Conservation (phyloP, 2,113 vertebrate genomes). For the Melanocharis versteri region DNA sequence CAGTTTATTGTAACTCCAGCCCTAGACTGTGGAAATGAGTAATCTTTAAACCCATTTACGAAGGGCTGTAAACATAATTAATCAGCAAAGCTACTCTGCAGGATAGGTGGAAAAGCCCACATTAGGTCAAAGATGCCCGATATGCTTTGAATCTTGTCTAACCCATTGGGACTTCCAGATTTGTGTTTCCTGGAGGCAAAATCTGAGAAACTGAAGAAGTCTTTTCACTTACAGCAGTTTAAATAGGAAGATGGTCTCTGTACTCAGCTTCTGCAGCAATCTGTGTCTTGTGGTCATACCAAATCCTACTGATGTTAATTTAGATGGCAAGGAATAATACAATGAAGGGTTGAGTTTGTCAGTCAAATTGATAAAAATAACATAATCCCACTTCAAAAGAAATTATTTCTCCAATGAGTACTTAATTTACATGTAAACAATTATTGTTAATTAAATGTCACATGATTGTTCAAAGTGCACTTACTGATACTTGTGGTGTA, state of each 20-base stretch:
- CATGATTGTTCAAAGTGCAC: background rate
- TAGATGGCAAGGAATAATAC: background rate
- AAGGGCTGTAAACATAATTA: background rate
- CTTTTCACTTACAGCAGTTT: background rate
- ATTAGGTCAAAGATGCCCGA: background rate
- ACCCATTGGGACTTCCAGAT: background rate
- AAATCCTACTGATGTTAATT: background rate
- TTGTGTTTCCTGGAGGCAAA: background rate
- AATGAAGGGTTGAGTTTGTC: background rate
- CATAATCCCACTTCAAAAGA: background rate
- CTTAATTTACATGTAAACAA: conserved; percentile 23
- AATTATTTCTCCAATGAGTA: background rate
- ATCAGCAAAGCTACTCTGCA: background rate
- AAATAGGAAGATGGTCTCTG: background rate
- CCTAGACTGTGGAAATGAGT: background rate
- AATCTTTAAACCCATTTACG: background rate
- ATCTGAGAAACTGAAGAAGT: background rate
- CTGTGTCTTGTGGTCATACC: background rate
- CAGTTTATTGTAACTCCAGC: background rate
- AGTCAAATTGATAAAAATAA: background rate
- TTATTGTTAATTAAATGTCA: background rate
- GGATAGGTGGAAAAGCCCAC: background rate
- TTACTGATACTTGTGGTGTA: background rate
- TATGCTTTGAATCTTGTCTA: background rate
- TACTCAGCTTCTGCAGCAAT: background rate